Base-by-base conservation (phyloP, 1,140 invertebrate species). In the Psix sp. region DNA sequence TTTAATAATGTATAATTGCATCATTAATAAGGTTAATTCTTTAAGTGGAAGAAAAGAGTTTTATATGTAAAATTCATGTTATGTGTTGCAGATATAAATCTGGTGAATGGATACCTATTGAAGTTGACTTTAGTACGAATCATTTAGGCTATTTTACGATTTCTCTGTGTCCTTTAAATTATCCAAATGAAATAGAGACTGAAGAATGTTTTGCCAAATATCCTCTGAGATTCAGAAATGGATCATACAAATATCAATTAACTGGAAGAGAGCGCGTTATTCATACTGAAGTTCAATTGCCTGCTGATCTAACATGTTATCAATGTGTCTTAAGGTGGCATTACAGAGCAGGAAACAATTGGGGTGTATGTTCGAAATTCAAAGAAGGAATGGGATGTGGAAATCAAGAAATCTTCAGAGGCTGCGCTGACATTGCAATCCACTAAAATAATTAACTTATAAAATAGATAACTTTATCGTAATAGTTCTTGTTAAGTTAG, bases 71-170 rank as follows among this genome's bases (percentile, higher is more conserved):
- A n/a, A n/a, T n/a, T n/a, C n/a, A n/a, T n/a, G n/a, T n/a, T n/a
- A n/a, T 38, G 38, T 45, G 17, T 70, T 48, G 16, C 21, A 79
- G 80, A 15, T 79, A 82, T 54, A 57, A 36, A 35, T 7, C 56
- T 31, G 77, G 77, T 4, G 62, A 79, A 33, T 36, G 11, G 31
- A 74, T 79, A 6, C 15, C 35, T 0, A 89, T 95, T 18, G 89
- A 91, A 26, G 90, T 94, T 0, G 90, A 94, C 75, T 77, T 94
- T 3, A 94, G 92, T 0, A 92, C 93, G 1, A 90, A 88, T 78
- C 94, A 95, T 80, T 88, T 89, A 74, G 95, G 90, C 0, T 82
- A 86, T 71, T 91, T 92, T 59, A 79, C 86, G 68, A 91, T 90
- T 77, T 78, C 89, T 17, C 42, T 92, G 2, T 92, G 91, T 67